phyloP scores from a whole-genome alignment of 1,140 invertebrate genomes.

The Ceratina japonica region DNA sequence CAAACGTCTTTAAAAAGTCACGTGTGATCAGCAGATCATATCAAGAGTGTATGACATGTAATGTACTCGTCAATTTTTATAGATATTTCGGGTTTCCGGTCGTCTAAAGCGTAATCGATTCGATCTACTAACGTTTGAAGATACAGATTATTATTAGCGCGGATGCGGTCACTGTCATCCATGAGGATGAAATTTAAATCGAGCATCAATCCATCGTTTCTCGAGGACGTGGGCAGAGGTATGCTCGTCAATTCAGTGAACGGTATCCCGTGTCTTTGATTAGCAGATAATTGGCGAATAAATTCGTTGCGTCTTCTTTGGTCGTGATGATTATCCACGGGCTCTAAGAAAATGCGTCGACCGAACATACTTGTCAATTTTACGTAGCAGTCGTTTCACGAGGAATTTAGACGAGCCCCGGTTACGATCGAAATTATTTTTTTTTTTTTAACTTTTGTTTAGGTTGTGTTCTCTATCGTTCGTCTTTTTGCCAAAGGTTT shows the following conservation, averaged over 20 bases:
- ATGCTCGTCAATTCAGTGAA: slow-evolving; percentile 15
- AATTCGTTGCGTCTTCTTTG: slow-evolving; percentile 35
- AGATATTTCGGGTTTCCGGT: no score
- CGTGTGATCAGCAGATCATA: no score
- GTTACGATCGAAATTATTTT: background rate
- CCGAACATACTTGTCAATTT: slow-evolving; percentile 52
- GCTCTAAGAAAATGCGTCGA: slow-evolving; percentile 33
- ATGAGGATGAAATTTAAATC: slow-evolving; percentile 48
- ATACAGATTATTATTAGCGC: slow-evolving; percentile 1
- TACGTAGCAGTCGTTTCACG: background rate
- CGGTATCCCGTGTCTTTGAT: slow-evolving; percentile 8
- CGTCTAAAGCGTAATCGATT: background rate
- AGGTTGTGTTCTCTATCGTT: slow-evolving; percentile 33
- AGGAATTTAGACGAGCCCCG: slow-evolving; percentile 33
- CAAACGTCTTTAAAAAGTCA: no score
- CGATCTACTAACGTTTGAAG: slow-evolving; percentile 14
- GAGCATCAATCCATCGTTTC: slow-evolving; percentile 28
- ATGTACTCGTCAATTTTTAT: no score
- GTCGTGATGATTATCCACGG: slow-evolving; percentile 13
- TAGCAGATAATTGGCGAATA: slow-evolving; percentile 11
- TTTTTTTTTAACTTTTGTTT: background rate
- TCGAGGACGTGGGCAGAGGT: slow-evolving; percentile 12
- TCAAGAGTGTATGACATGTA: no score
- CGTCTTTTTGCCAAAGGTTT: no score
- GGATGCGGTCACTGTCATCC: slow-evolving; percentile 2